Evolutionary conservation across 2,113 vertebrate species (phyloP).

Genomic region (Podarcis muralis): DNA sequence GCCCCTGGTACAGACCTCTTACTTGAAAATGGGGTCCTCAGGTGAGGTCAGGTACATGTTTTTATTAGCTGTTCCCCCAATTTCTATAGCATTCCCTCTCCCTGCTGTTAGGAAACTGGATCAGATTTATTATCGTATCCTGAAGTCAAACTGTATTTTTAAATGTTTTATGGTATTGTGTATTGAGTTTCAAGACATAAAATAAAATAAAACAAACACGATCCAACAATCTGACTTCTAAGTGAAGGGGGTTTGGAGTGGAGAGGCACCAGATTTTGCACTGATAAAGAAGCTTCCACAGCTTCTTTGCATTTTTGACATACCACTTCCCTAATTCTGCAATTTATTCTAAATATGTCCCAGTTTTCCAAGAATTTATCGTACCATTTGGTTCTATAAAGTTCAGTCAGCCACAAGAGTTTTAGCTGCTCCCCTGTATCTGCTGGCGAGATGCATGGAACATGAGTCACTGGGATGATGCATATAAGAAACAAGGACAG

Average conservation of each 20-base stretch:
- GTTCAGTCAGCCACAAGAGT: constrained; percentile 22
- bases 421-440: background rate
- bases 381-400: constrained; percentile 21
- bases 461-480: constrained; percentile 27
- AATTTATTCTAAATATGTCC: constrained; percentile 39
- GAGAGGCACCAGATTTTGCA: background rate
- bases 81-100: background rate
- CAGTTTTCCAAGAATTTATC: constrained; percentile 11
- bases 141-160: background rate
- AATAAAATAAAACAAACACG: background rate
- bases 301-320: no score
- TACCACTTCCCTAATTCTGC: background rate
- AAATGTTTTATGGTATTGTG: background rate
- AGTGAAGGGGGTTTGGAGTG: background rate
- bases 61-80: background rate
- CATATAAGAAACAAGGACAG: constrained; percentile 11
- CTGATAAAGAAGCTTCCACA: background rate
- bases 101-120: background rate
- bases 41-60: background rate
- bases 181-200: background rate
- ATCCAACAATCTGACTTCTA: background rate
- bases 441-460: constrained; percentile 3
- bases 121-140: background rate
- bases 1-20: background rate
- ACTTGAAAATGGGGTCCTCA: background rate